A percentile compares a stretch with the other conserved stretches of the same genome.
Conservation (phyloP, 2,888 invertebrate genomes). For the Exephanes ischioxanthus region DNA sequence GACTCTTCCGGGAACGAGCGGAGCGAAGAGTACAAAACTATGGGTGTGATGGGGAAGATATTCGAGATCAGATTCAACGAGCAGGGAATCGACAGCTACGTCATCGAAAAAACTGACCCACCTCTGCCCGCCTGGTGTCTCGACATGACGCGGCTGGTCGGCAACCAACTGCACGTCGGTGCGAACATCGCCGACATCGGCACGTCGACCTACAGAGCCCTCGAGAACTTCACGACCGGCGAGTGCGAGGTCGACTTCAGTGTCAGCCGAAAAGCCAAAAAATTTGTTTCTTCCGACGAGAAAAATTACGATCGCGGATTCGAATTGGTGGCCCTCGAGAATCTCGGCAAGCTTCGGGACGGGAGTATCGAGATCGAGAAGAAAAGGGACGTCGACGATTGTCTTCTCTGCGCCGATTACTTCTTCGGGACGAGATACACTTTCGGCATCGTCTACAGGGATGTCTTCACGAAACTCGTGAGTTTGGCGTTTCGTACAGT, state of each 20-base stretch:
- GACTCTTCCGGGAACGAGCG: conserved; percentile 48
- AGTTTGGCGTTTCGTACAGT: conserved; percentile 31
- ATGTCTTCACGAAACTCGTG: conserved; percentile 73
- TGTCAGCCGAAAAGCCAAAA: conserved; percentile 39
- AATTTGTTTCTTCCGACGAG: conserved; percentile 12
- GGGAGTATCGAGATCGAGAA: conserved; percentile 70
- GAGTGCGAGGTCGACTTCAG: conserved; percentile 70
- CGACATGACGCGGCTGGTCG: conserved; percentile 73
- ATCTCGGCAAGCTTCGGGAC: conserved; percentile 66
- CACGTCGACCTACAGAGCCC: conserved; percentile 55
- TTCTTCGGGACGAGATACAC: conserved; percentile 71
- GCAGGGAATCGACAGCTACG: conserved; percentile 69
- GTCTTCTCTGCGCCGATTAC: conserved; percentile 67
- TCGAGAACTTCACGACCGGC: conserved; percentile 74
- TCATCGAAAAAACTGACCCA: conserved; percentile 67
- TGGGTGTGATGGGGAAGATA: conserved; percentile 62
- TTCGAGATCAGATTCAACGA: conserved; percentile 73
- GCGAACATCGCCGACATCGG: conserved; percentile 63
- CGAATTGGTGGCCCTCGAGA: conserved; percentile 63
- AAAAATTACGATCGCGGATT: conserved; percentile 1
- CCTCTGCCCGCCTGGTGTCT: conserved; percentile 61
- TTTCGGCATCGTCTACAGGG: conserved; percentile 68
- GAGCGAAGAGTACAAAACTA: conserved; percentile 61
- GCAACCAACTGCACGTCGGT: conserved; percentile 74
- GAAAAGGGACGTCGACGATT: conserved; percentile 67